A percentile compares a stretch with the other conserved stretches of the same genome.
These are phyloP conservation scores for Himalopsyche anomala DNA, from an alignment of 2,888 invertebrate genomes.

Conservation along the genomic window DNA sequence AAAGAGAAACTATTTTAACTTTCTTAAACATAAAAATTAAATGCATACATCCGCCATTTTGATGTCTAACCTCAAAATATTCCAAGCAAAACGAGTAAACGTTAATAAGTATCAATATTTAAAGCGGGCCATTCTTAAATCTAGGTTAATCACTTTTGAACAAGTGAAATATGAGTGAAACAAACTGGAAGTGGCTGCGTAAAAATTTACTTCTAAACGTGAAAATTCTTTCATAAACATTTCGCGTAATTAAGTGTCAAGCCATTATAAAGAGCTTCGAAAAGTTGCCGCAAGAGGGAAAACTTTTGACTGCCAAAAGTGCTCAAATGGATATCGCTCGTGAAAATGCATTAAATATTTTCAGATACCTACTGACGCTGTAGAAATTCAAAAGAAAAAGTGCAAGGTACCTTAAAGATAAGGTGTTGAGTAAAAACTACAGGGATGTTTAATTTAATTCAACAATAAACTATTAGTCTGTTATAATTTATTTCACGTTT, in stretches of 20 bases:
- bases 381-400: background rate
- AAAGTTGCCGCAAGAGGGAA: slow-evolving; percentile 34
- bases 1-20: too few species aligned
- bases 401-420: background rate
- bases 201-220: slow-evolving; percentile 38
- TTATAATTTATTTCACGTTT: too few species aligned
- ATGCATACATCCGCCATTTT: too few species aligned
- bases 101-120: background rate
- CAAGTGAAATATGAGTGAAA: slow-evolving; percentile 27
- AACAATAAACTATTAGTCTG: too few species aligned
- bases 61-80: background rate
- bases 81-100: background rate
- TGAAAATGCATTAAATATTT: slow-evolving; percentile 35
- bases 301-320: slow-evolving; percentile 5
- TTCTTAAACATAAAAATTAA: too few species aligned
- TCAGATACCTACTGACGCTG: background rate
- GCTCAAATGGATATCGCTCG: background rate
- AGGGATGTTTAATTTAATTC: too few species aligned
- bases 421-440: too few species aligned
- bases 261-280: slow-evolving; percentile 40
- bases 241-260: slow-evolving; percentile 38
- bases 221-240: slow-evolving; percentile 42
- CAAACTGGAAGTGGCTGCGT: slow-evolving; percentile 29
- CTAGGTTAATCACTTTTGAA: slow-evolving; percentile 33
- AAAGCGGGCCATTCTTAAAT: slow-evolving; percentile 11